Percentiles rank a stretch among this genome's conserved stretches.
Evolutionary conservation across 2,113 vertebrate genomes (phyloP).

Genomic region (Tenrec ecaudatus): DNA sequence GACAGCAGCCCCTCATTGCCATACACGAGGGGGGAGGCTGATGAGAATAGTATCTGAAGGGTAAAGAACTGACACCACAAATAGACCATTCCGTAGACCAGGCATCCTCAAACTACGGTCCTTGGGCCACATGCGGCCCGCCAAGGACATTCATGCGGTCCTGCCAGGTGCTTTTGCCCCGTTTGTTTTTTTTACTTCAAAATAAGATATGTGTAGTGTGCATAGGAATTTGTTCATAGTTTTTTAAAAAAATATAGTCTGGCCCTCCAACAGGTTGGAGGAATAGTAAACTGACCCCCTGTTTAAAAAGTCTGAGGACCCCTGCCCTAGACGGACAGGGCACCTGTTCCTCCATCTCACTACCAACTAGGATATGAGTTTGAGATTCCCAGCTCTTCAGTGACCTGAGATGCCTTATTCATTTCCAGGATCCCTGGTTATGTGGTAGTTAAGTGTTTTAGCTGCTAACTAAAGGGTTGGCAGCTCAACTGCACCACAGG

Average conservation of each 20-base stretch:
- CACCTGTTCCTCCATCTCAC: neutral
- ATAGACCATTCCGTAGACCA: neutral
- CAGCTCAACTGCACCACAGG: neutral
- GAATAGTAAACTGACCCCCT: too few relatives aligned
- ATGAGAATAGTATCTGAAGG: neutral
- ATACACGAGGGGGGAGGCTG: conserved; percentile 43
- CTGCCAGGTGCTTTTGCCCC: too few relatives aligned
- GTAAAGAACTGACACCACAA: conserved; percentile 14
- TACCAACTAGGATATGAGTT: neutral
- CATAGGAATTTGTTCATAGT: too few relatives aligned
- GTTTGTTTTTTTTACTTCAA: too few relatives aligned
- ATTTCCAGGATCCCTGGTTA: neutral
- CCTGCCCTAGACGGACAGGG: neutral
- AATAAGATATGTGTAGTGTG: too few relatives aligned
- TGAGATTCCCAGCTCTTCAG: neutral
- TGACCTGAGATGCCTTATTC: neutral
- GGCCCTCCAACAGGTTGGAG: too few relatives aligned
- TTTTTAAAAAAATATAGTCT: too few relatives aligned
- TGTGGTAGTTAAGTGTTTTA: neutral
- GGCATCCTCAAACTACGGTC: too few relatives aligned
- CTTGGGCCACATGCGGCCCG: too few relatives aligned
- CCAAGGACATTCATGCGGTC: too few relatives aligned
- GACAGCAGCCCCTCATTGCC: conserved; percentile 7
- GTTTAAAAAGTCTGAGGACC: too few relatives aligned
- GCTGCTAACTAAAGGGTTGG: too few relatives aligned